Percentiles rank a stretch among this genome's conserved stretches.
phyloP scores from a whole-genome alignment of 2,113 vertebrate genomes.

The Noctilio leporinus region DNA sequence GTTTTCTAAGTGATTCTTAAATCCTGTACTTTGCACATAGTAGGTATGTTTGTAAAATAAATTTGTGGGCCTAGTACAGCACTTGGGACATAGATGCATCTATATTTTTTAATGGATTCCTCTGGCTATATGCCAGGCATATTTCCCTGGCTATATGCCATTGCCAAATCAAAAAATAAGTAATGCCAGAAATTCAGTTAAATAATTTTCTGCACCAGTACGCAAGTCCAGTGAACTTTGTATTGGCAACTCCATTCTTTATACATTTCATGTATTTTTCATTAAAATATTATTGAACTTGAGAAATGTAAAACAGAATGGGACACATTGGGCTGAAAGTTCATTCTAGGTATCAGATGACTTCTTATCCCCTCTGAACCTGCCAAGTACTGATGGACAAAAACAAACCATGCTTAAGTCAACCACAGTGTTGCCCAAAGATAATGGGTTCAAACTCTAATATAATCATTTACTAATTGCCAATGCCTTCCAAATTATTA shows the following conservation, averaged over 20 bases:
- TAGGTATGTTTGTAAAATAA: background rate
- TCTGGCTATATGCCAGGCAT: background rate
- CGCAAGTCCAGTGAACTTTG: background rate
- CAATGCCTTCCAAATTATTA: background rate
- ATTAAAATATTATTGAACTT: constrained; percentile 64
- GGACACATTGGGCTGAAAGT: background rate
- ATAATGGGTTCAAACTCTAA: background rate
- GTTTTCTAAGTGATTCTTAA: background rate
- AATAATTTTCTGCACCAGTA: background rate
- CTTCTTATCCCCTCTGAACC: background rate
- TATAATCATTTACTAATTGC: background rate
- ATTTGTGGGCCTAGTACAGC: background rate
- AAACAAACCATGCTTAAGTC: background rate
- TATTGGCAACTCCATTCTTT: constrained; percentile 6
- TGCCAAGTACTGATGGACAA: background rate
- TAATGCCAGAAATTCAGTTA: background rate
- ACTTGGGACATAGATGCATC: background rate
- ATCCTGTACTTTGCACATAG: background rate
- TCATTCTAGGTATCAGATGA: background rate
- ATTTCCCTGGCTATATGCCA: background rate
- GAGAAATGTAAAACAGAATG: background rate
- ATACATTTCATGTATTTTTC: constrained; percentile 35
- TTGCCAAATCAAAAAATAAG: background rate
- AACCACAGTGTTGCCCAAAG: background rate
- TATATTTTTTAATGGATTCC: background rate